Base-by-base conservation (phyloP, 2,797 vertebrate genomes). In the Danio tinwini region DNA sequence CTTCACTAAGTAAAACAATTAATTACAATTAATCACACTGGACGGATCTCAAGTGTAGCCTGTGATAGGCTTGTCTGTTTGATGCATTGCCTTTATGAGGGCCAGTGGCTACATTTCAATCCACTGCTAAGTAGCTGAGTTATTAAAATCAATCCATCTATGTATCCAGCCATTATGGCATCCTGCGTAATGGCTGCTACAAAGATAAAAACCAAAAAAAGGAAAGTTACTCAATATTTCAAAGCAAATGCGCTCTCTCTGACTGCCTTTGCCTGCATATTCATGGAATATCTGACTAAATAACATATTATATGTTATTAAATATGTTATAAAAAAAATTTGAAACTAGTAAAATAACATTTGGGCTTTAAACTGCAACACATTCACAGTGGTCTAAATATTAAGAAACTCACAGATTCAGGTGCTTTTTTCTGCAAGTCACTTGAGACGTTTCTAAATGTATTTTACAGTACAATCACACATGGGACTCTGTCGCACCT, bases 21-120 rank as follows among this genome's bases (percentile, higher is more conserved):
- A 91, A 91, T 92, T 91, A 88, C 86, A 87, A 88, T 87, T 90
- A 91, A 91, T 91, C 88, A 86, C 87, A 80, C 62, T 88, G 86
- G 87, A 86, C 83, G 82, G 86, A 80, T 84, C 83, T 88, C 72
- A 61, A 84, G 70, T 72, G 82, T 80, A 75, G 87, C 81, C 83
- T 76, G 81, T 85, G 88, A 88, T 89, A 86, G 82, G 81, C 86
- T 83, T 87, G 90, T 90, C 88, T 81, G 68, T 85, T 85, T 91
- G 88, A 91, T 90, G 85, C 87, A 90, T 90, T 87, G 76, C 86
- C 74, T 87, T 72, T 84, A 81, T 80, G 82, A 87, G 76, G 82
- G 83, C 78, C 78, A 71, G 42, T 81, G 75, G 77, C 71, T 69
- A 78, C 76, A 86, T 77, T 82, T 80, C 83, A 81, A 67, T 85